Percentiles rank a stretch among this genome's conserved stretches.
Evolutionary conservation across 92 coral and sea anemone genomes (phyloP).

Genomic region (Desmophyllum pertusum): DNA sequence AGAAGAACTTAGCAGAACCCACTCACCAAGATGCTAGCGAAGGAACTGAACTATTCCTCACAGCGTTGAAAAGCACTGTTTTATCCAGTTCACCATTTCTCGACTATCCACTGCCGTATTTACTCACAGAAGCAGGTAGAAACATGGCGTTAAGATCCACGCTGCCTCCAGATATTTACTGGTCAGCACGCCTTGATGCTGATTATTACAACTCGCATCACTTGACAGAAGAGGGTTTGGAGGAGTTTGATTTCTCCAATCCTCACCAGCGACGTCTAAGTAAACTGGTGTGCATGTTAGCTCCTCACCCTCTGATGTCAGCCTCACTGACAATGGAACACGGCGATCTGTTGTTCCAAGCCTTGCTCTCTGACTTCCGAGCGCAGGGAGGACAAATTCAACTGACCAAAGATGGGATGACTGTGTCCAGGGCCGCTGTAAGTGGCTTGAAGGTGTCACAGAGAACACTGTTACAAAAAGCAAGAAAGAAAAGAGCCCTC

Average conservation of each 20-base stretch:
- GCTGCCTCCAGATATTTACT: constrained; percentile 79
- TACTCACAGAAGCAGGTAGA: constrained; percentile 81
- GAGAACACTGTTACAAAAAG: not conserved
- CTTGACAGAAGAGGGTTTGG: constrained; percentile 80
- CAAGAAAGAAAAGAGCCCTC: not conserved
- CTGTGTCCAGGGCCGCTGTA: constrained; percentile 31
- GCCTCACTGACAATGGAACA: constrained; percentile 67
- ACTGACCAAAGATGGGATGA: constrained; percentile 37
- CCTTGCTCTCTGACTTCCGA: constrained; percentile 77
- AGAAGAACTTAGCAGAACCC: not conserved
- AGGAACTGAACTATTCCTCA: constrained; percentile 59
- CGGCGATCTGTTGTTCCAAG: constrained; percentile 57
- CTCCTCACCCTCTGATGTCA: constrained; percentile 77
- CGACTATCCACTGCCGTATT: constrained; percentile 83
- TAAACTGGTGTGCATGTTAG: constrained; percentile 58
- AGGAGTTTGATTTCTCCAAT: constrained; percentile 67
- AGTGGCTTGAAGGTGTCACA: constrained; percentile 22
- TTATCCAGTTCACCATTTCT: constrained; percentile 86
- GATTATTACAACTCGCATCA: constrained; percentile 25
- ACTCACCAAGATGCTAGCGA: constrained; percentile 5
- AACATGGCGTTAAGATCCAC: constrained; percentile 69
- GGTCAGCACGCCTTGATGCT: constrained; percentile 69
- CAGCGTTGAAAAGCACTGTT: constrained; percentile 64
- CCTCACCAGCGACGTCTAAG: constrained; percentile 52
- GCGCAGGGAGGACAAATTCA: constrained; percentile 93